These are phyloP conservation scores for Drosophila biarmipes DNA, from an alignment of 1,140 invertebrate species.

Conservation along the genomic window DNA sequence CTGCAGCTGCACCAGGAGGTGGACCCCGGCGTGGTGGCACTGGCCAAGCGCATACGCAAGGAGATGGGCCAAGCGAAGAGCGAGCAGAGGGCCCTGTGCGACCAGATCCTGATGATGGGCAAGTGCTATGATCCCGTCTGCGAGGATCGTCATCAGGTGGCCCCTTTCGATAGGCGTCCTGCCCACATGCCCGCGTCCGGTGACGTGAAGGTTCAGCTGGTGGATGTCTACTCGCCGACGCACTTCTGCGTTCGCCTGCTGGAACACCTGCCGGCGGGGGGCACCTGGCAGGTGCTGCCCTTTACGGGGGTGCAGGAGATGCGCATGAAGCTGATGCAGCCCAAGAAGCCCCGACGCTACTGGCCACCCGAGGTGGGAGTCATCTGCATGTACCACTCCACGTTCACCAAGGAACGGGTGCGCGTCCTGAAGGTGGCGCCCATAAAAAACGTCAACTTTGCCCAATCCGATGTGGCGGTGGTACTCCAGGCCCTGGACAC, in stretches of 20 bases:
- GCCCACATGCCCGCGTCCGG: constrained; percentile 10
- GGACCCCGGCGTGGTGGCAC: constrained; percentile 14
- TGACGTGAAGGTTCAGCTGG: constrained; percentile 42
- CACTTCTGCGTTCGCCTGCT: constrained; percentile 53
- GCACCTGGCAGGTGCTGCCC: constrained; percentile 9
- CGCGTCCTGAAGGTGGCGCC: constrained; percentile 42
- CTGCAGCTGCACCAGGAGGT: constrained; percentile 37
- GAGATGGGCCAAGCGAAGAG: background rate
- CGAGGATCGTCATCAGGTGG: constrained; percentile 31
- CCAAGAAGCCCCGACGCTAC: constrained; percentile 1
- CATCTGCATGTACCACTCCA: constrained; percentile 34
- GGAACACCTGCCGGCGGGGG: constrained; percentile 32
- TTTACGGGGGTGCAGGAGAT: constrained; percentile 7
- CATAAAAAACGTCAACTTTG: constrained; percentile 37
- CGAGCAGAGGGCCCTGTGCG: constrained; percentile 25
- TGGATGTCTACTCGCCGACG: constrained; percentile 42
- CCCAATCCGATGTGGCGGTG: constrained; percentile 16
- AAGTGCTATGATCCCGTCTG: constrained; percentile 29
- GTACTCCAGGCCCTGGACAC: constrained; percentile 49
- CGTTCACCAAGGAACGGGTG: constrained; percentile 32
- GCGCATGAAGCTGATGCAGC: constrained; percentile 17
- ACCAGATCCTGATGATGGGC: constrained; percentile 33
- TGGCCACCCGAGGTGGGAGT: constrained; percentile 50
- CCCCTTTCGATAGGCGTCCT: constrained; percentile 5
- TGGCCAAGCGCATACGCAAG: constrained; percentile 34